Percentiles rank a stretch among this genome's conserved stretches.
Evolutionary conservation across 2,113 vertebrate genomes (phyloP).

Genomic region (Leiothrix lutea): DNA sequence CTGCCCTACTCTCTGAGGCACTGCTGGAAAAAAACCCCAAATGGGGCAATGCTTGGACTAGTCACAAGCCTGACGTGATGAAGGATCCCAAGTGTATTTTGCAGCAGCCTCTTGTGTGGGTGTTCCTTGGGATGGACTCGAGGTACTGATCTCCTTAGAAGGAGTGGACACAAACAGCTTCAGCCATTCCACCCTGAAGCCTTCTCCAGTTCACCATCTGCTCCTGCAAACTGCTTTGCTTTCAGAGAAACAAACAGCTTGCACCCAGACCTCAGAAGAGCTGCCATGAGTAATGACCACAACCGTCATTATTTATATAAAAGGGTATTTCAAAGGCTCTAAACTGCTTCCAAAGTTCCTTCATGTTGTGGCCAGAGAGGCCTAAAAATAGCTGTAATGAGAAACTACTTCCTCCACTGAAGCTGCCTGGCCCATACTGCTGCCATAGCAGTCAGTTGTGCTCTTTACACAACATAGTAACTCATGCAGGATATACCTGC

Average conservation of each 20-base stretch:
- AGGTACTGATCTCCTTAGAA: background rate
- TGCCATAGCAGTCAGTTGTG: background rate
- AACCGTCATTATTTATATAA: background rate
- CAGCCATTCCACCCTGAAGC: background rate
- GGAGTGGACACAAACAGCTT: background rate
- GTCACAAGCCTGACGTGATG: background rate
- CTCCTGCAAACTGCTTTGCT: background rate
- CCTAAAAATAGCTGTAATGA: slow-evolving; percentile 9
- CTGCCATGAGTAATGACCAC: background rate
- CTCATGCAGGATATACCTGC: background rate
- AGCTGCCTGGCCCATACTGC: background rate
- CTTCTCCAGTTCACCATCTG: background rate
- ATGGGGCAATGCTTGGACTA: background rate
- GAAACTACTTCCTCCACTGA: background rate
- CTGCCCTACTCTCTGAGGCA: background rate
- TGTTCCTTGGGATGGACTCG: fast-evolving
- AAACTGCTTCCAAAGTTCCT: background rate
- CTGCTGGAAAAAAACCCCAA: background rate
- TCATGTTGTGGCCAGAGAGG: background rate
- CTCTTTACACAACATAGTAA: background rate
- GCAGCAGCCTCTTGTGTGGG: background rate
- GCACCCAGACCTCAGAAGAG: background rate
- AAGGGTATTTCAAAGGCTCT: slow-evolving; percentile 1
- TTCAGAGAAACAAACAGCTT: background rate
- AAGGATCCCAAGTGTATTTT: background rate